Percentiles rank a stretch among this genome's conserved stretches.
Evolutionary conservation across 53 echinoderm and acorn worm species (phyloP).

Genomic region (Astropecten irregularis): DNA sequence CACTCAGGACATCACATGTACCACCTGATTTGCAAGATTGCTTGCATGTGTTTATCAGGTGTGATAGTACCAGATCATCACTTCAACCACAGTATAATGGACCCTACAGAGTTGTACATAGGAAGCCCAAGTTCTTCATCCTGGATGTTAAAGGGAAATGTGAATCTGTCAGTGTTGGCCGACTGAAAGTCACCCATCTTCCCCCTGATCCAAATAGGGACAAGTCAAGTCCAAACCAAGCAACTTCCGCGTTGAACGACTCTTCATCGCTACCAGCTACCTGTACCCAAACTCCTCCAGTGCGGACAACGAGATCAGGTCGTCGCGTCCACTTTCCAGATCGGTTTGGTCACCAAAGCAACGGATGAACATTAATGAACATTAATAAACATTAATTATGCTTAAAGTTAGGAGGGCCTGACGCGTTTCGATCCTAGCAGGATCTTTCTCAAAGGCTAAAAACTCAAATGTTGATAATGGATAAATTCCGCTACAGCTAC

Average conservation of each 20-base stretch:
- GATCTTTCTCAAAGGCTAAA: no score
- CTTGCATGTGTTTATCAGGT: slow-evolving; percentile 62
- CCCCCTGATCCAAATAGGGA: no score
- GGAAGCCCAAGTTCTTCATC: slow-evolving; percentile 23
- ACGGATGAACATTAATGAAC: no score
- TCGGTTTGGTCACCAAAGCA: no score
- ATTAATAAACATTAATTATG: no score
- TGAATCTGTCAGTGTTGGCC: slow-evolving; percentile 37
- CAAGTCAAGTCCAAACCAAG: no score
- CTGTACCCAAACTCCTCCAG: neutral
- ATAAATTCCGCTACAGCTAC: no score
- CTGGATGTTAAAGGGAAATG: neutral
- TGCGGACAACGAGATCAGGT: neutral
- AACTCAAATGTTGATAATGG: no score
- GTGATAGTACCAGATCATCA: slow-evolving; percentile 32
- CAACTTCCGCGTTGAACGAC: no score
- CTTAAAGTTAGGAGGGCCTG: no score
- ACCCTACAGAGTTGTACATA: slow-evolving; percentile 51
- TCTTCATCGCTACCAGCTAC: neutral
- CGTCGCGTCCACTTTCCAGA: neutral
- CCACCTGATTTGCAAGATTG: slow-evolving; percentile 37
- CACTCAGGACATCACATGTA: neutral
- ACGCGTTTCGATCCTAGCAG: no score
- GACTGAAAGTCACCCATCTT: slow-evolving; percentile 55
- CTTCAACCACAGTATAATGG: slow-evolving; percentile 67